These are phyloP conservation scores for Salvelinus sp. DNA, from an alignment of 2,113 vertebrate species.

Conservation along the genomic window DNA sequence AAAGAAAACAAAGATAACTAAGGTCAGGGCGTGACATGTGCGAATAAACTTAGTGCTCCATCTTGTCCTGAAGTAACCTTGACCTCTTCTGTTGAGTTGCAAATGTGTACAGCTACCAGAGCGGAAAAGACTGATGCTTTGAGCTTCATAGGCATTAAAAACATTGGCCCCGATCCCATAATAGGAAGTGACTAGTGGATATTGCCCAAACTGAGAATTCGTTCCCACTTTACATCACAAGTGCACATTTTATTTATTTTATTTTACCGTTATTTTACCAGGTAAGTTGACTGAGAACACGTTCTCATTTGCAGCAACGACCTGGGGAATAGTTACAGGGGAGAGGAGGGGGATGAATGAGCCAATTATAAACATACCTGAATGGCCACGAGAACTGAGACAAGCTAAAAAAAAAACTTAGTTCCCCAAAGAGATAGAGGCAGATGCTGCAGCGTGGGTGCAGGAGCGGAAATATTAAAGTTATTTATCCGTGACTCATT, in stretches of 20 bases:
- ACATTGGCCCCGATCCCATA: slow-evolving; percentile 24
- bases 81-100: slow-evolving; percentile 18
- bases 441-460: background rate
- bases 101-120: slow-evolving; percentile 33
- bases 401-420: background rate
- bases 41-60: slow-evolving; percentile 29
- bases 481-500: slow-evolving; percentile 27
- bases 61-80: slow-evolving; percentile 32
- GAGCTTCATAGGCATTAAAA: slow-evolving; percentile 23
- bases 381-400: background rate
- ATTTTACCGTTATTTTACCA: too few relatives aligned
- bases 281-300: too few relatives aligned
- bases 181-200: slow-evolving; percentile 33
- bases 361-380: too few relatives aligned
- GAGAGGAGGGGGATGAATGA: too few relatives aligned
- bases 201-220: slow-evolving; percentile 20
- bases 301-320: too few relatives aligned
- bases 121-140: slow-evolving; percentile 42
- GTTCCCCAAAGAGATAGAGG: background rate
- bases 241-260: too few relatives aligned
- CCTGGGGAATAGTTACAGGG: too few relatives aligned
- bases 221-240: slow-evolving; percentile 7
- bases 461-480: slow-evolving; percentile 24
- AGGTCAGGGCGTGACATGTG: background rate
- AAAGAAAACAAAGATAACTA: too few relatives aligned